phyloP scores from a whole-genome alignment of 2,888 invertebrate genomes.

The Amphipyra berbera region DNA sequence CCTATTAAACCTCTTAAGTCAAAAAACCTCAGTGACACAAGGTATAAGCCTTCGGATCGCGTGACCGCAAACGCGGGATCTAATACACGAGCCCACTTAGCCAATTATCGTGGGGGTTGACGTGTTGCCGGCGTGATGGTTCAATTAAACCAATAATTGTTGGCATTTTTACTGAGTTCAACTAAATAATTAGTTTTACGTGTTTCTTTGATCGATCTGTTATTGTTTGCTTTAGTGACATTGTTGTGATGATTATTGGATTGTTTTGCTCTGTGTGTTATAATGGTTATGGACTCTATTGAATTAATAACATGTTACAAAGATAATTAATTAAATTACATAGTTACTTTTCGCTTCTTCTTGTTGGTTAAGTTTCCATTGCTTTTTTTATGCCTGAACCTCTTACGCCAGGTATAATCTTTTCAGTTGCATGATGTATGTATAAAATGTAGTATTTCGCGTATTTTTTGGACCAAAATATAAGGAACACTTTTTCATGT shows the following conservation, averaged over 20 bases:
- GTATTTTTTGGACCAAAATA: too few relatives aligned
- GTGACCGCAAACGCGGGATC: slow-evolving; percentile 77
- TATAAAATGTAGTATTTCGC: too few relatives aligned
- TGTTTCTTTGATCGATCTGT: slow-evolving; percentile 5
- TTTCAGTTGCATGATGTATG: too few relatives aligned
- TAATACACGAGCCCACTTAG: slow-evolving; percentile 79
- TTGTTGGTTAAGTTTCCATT: too few relatives aligned
- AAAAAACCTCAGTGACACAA: slow-evolving; percentile 50
- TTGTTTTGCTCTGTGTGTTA: not conserved
- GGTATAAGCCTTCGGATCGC: slow-evolving; percentile 64
- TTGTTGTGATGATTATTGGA: not conserved
- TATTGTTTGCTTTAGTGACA: slow-evolving; percentile 6
- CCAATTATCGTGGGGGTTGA: slow-evolving; percentile 78
- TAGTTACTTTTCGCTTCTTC: too few relatives aligned
- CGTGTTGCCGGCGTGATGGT: slow-evolving; percentile 75
- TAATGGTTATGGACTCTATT: not conserved
- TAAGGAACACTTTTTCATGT: too few relatives aligned
- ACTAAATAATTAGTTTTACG: slow-evolving; percentile 22
- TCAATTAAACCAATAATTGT: slow-evolving; percentile 78
- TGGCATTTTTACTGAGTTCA: slow-evolving; percentile 50
- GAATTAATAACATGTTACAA: not conserved
- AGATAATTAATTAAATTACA: not conserved
- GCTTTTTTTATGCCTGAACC: too few relatives aligned
- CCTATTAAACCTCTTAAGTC: slow-evolving; percentile 29
- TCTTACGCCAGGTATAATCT: too few relatives aligned